Evolutionary conservation across 2,113 vertebrate genomes (phyloP).

Genomic region (Tyrannus savana): DNA sequence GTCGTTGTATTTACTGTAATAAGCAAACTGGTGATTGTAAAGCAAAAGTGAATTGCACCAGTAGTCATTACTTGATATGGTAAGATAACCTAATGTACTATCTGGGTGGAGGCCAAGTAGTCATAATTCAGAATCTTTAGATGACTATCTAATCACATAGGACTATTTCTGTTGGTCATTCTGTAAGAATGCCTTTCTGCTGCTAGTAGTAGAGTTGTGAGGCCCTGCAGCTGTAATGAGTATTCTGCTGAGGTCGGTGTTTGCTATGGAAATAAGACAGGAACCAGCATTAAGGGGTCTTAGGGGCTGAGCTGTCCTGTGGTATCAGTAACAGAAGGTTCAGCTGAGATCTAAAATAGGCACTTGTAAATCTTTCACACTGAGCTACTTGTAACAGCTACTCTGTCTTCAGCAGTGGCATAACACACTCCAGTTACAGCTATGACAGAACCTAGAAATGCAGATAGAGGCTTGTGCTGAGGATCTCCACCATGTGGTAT

Average conservation of each 20-base stretch:
- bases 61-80: neutral
- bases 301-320: neutral
- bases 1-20: neutral
- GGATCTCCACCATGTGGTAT: neutral
- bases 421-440: neutral
- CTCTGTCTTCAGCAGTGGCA: neutral
- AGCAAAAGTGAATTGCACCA: neutral
- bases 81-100: neutral
- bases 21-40: neutral
- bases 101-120: neutral
- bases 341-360: neutral
- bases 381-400: neutral
- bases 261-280: neutral
- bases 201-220: neutral
- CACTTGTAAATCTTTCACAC: neutral
- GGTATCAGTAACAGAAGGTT: neutral
- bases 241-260: neutral
- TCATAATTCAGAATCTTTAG: neutral
- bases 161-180: neutral
- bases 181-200: neutral
- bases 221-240: neutral
- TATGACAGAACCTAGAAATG: neutral
- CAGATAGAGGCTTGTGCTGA: neutral
- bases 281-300: neutral
- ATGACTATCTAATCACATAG: neutral